Evolutionary conservation across 2,888 invertebrate species (phyloP), one percentile per base, ranked within the genome.

Genomic region (Sesia bembeciformis): DNA sequence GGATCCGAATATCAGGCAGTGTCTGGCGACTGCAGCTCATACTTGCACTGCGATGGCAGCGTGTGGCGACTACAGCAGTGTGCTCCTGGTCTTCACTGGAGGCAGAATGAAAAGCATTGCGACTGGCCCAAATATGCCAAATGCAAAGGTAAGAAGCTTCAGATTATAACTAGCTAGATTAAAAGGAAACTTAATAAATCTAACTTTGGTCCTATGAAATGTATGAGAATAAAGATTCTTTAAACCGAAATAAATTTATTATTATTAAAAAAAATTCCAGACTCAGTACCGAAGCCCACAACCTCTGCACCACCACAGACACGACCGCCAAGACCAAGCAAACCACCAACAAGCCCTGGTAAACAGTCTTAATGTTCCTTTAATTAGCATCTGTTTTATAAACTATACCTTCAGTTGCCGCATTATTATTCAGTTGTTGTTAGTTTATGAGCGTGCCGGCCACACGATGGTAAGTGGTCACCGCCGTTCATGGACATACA

Each of bases 21-120:
- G 60, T 79, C 91, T 0, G 79, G 78, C 3, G 93, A 95, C 69
- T 97, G 97, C 68, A 93, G 92, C 62, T 91, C 93, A 0, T 97
- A 95, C 74, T 92, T 93, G 58, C 92, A 94, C 58, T 97, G 97
- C 68, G 91, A 95, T 39, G 91, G 93, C 7, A 93, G 93, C 3
- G 91, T 92, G 56, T 81, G 94, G 71, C 91, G 86, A 3, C 91
- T 91, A 59, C 94, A 95, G 65, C 91, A 91, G 60, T 96, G 96
- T 70, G 94, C 96, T 0, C 93, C 94, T 0, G 95, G 95, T 5
- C 78, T 96, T n/a, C 95, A 96, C 73, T 97, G 96, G 96, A 96
- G 95, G 72, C 82, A 87, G 40, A 72, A 80, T 0, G 87, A 90
- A 54, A 91, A 91, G 53, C 91, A 93, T 55, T 96, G 96, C 70